A percentile compares a stretch with the other conserved stretches of the same genome.
Evolutionary conservation across 2,113 vertebrate species (phyloP).

Genomic region (Illadopsis cleaveri): DNA sequence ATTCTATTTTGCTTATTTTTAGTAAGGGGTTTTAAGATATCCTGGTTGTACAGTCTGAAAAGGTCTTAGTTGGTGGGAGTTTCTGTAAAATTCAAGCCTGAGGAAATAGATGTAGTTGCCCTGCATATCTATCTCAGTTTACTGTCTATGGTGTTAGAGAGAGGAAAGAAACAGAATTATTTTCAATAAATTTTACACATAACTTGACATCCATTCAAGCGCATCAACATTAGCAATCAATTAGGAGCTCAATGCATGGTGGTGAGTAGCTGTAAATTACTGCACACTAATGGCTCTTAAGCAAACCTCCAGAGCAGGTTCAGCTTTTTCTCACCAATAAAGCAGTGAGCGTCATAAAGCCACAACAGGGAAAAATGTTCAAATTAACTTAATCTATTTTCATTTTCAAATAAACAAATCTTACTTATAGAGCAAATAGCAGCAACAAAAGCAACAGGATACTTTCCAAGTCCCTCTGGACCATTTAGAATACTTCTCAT

Average conservation of each 20-base stretch:
- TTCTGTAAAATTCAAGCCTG: not conserved
- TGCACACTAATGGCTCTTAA: not conserved
- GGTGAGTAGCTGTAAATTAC: slow-evolving; percentile 27
- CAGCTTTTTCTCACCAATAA: not conserved
- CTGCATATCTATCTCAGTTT: not conserved
- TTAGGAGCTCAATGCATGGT: not conserved
- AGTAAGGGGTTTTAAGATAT: not conserved
- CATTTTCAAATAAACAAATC: not conserved
- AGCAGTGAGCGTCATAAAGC: not conserved
- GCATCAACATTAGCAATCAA: slow-evolving; percentile 29
- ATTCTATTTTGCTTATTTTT: not conserved
- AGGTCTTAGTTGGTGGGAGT: not conserved
- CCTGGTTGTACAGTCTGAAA: not conserved
- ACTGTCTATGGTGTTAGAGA: not conserved
- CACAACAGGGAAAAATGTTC: not conserved
- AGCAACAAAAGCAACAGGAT: not conserved
- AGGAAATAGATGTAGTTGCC: not conserved
- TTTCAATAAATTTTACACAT: slow-evolving; percentile 22
- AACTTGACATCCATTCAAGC: slow-evolving; percentile 2
- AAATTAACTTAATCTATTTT: slow-evolving; percentile 21
- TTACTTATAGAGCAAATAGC: not conserved
- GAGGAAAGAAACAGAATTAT: not conserved
- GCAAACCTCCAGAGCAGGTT: slow-evolving; percentile 2
- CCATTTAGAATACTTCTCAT: not conserved
- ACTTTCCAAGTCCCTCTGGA: not conserved